phyloP scores from a whole-genome alignment of 2,113 vertebrate genomes.

The Shinisaurus crocodilurus region DNA sequence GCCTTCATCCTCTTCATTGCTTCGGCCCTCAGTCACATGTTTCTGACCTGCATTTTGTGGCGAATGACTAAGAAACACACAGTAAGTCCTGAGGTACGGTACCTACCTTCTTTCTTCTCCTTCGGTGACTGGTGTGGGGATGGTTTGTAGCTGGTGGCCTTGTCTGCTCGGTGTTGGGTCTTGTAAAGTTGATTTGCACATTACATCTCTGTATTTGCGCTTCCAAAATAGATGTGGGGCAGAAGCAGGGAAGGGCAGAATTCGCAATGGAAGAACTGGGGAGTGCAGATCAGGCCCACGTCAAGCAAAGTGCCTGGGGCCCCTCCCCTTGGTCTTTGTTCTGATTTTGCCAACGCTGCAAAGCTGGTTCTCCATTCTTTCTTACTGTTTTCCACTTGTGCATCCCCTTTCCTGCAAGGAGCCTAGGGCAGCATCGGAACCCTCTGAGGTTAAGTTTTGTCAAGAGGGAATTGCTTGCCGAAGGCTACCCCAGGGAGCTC shows the following conservation, averaged over 20 bases:
- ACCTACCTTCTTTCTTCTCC: constrained; percentile 14
- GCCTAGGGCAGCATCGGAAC: neutral
- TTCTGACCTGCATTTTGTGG: constrained; percentile 91
- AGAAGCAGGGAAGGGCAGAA: neutral
- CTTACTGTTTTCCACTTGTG: neutral
- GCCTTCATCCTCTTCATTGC: constrained; percentile 88
- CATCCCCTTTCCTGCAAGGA: neutral
- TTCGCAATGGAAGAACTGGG: neutral
- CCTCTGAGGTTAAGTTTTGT: neutral
- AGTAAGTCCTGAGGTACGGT: constrained; percentile 86
- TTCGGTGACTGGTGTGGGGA: neutral
- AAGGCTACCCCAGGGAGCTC: too few species aligned
- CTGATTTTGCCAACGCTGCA: neutral
- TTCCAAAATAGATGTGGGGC: neutral
- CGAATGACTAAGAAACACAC: constrained; percentile 82
- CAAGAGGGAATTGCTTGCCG: neutral
- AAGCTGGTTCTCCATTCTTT: too few species aligned
- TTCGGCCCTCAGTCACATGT: constrained; percentile 89
- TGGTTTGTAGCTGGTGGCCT: neutral
- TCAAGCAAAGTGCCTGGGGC: too few species aligned
- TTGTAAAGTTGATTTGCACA: too few species aligned
- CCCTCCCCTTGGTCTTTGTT: too few species aligned
- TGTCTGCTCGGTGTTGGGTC: accelerated
- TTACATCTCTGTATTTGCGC: neutral
- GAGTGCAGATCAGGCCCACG: neutral